Evolutionary conservation across 2,888 invertebrate genomes (phyloP), one percentile per base, ranked within the genome.

Genomic region (Calameuta filiformis): DNA sequence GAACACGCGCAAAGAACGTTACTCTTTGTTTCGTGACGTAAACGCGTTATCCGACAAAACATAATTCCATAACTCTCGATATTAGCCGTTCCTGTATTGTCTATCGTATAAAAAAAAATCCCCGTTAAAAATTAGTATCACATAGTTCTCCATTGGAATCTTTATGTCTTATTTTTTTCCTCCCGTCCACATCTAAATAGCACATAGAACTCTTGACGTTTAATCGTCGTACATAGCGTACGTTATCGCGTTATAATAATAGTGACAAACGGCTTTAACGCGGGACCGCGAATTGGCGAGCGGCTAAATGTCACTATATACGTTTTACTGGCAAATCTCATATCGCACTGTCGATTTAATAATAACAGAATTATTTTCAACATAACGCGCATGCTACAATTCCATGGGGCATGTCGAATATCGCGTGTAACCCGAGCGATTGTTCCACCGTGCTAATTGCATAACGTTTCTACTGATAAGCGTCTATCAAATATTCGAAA

Each of bases 1-100:
- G 76, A 81, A 80, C 83, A 81, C 83, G 83, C 81, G 82, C 85
- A 79, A 83, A 82, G 82, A 83, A 85, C 81, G 84, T 84, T 84
- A 84, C 86, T 82, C 83, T 81, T 85, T 85, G 80, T 80, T 83
- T 83, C 80, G 78, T 73, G 6, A 79, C 80, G 82, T 83, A 86
- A 82, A 85, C 56, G 23, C 56, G 23, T 85, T 82, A 80, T 78
- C 83, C 85, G 83, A 84, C 83, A 81, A 82, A 85, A 80, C 82
- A 82, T 83, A 84, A 86, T 86, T 85, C 85, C 79, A 80, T 75
- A 76, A 73, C 23, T 78, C 81, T 15, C 82, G 81, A 82, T 85
- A 84, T 84, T 84, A 84, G 84, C 83, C 23, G 76, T 75, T 77
- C 37, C 74, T 81, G 78, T 75, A 74, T 71, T 71, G 56, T 35